A percentile compares a stretch with the other conserved stretches of the same genome.
Conservation (phyloP, 2,888 invertebrate species). For the Thymelicus sylvestris region DNA sequence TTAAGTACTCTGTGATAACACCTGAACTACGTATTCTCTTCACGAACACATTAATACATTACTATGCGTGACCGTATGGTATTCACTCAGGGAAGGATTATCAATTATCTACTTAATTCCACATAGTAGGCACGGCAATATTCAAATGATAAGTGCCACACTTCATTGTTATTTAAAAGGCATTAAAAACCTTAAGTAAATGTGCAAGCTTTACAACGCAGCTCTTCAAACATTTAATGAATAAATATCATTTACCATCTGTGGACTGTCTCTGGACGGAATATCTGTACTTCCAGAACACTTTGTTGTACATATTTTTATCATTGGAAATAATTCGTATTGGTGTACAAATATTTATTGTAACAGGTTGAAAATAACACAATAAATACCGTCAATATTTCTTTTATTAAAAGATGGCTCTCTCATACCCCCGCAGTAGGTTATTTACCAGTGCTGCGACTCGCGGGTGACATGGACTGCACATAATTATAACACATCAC, state of each 20-base stretch:
- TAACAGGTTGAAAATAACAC: no score
- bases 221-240: constrained; percentile 32
- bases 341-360: neutral
- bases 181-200: constrained; percentile 29
- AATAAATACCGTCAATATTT: no score
- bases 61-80: constrained; percentile 45
- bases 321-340: neutral
- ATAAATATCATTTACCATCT: constrained; percentile 29
- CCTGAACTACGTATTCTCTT: constrained; percentile 41
- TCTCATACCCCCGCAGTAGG: no score
- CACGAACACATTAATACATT: constrained; percentile 44
- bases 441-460: no score
- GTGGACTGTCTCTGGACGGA: neutral
- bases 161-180: constrained; percentile 33
- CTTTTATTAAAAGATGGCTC: no score
- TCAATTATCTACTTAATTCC: constrained; percentile 36
- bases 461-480: no score
- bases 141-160: constrained; percentile 23
- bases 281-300: neutral
- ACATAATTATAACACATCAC: no score
- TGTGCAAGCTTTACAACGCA: constrained; percentile 17
- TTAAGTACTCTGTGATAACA: no score
- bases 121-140: constrained; percentile 12
- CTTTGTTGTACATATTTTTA: neutral
- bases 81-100: constrained; percentile 30